These are phyloP conservation scores for Phyllotreta striolata DNA, from an alignment of 2,888 invertebrate genomes.

Conservation along the genomic window DNA sequence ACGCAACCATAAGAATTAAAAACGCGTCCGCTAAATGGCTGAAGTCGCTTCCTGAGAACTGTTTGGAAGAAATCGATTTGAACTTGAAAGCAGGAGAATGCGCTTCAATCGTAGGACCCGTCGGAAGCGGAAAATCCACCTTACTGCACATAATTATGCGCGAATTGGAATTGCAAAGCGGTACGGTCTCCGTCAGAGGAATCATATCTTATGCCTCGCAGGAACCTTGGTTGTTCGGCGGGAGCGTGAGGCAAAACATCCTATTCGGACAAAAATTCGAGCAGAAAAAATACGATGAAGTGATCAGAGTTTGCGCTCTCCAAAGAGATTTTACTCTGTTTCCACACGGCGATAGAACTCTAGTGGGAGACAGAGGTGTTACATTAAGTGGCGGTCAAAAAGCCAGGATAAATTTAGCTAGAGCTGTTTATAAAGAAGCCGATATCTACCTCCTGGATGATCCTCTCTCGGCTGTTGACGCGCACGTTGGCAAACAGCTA, in stretches of 20 bases:
- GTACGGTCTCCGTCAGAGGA: constrained; percentile 55
- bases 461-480: constrained; percentile 89
- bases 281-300: constrained; percentile 69
- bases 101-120: constrained; percentile 67
- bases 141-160: constrained; percentile 67
- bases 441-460: constrained; percentile 89
- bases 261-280: constrained; percentile 82
- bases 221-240: constrained; percentile 84
- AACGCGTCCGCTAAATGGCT: constrained; percentile 43
- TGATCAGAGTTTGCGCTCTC: constrained; percentile 74
- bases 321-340: constrained; percentile 76
- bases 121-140: constrained; percentile 70
- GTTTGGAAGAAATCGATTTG: constrained; percentile 36
- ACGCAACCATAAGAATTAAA: constrained; percentile 13
- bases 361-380: constrained; percentile 78
- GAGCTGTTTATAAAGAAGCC: constrained; percentile 83
- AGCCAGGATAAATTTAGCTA: constrained; percentile 85
- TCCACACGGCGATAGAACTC: constrained; percentile 79
- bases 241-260: constrained; percentile 90
- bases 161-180: constrained; percentile 73
- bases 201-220: constrained; percentile 68
- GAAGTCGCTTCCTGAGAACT: constrained; percentile 32
- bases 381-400: constrained; percentile 82
- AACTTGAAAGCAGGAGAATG: constrained; percentile 30
- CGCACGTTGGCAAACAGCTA: constrained; percentile 85